Conservation (phyloP, 2,113 vertebrate genomes). For the Sander lucioperca region DNA sequence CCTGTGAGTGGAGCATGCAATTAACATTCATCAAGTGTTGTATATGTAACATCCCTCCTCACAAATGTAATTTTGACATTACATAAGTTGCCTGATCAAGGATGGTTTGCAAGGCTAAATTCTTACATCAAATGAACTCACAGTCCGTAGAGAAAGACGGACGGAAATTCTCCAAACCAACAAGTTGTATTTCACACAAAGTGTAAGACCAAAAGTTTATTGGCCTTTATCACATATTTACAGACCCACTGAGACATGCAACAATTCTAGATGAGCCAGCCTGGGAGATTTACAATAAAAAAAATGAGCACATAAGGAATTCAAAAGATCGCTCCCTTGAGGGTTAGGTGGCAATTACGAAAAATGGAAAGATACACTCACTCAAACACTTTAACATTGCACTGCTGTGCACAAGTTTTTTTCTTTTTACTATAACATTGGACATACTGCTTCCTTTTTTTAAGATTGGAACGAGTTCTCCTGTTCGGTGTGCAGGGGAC, state of each 20-base stretch:
- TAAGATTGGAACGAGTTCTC: neutral
- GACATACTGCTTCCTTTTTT: neutral
- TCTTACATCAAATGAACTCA: conserved; percentile 19
- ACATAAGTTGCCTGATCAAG: conserved; percentile 45
- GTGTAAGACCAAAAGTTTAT: neutral
- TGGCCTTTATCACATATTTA: neutral
- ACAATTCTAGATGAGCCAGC: neutral
- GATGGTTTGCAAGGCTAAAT: conserved; percentile 29
- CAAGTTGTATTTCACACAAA: neutral
- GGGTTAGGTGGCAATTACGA: neutral
- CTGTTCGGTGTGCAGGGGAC: conserved; percentile 53
- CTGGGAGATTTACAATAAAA: neutral
- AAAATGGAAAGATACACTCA: neutral
- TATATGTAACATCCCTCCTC: conserved; percentile 56
- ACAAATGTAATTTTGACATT: conserved; percentile 66
- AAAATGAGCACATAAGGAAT: neutral
- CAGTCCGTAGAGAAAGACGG: neutral
- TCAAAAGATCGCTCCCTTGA: neutral
- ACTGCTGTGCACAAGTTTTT: too few species aligned
- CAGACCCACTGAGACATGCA: neutral
- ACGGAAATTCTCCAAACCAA: neutral
- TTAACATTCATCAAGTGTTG: conserved; percentile 72
- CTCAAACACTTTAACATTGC: neutral
- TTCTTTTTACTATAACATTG: neutral
- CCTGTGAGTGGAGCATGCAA: conserved; percentile 61